Conservation (phyloP, 2,113 vertebrate genomes). For the Semnornis frantzii region DNA sequence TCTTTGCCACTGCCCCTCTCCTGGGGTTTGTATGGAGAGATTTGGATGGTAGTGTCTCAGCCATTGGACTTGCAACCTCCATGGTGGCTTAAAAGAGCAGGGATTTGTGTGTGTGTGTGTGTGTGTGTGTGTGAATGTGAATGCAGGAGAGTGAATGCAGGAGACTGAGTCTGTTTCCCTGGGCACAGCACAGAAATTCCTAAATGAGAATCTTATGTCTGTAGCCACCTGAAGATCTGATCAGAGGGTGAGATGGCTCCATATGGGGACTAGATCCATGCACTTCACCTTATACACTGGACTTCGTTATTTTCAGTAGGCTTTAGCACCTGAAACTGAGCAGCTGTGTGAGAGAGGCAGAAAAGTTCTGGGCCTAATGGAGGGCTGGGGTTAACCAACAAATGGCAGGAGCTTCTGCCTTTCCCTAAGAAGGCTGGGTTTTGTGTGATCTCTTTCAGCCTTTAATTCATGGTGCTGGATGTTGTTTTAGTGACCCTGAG, state of each 20-base stretch:
- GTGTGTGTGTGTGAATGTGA: not conserved
- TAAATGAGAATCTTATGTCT: not conserved
- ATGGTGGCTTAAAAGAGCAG: not conserved
- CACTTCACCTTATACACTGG: not conserved
- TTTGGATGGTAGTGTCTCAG: not conserved
- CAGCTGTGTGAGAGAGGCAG: not conserved
- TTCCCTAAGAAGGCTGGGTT: not conserved
- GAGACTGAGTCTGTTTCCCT: not conserved
- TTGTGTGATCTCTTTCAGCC: not conserved
- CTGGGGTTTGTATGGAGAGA: not conserved
- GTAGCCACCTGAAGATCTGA: not conserved
- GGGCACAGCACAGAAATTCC: not conserved
- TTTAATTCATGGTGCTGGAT: not conserved
- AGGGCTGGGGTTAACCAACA: not conserved
- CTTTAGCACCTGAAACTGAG: not conserved
- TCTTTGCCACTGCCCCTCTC: not conserved
- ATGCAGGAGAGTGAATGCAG: accelerated
- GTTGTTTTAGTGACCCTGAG: not conserved
- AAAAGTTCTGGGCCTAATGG: not conserved
- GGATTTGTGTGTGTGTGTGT: not conserved
- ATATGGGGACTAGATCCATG: not conserved
- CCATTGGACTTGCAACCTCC: not conserved
- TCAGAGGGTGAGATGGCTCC: not conserved
- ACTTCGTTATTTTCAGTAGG: not conserved
- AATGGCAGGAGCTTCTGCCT: not conserved